Evolutionary conservation across 2,797 vertebrate genomes (phyloP), one percentile per base, ranked within the genome.

Genomic region (Rhadinocentrus ornatus): DNA sequence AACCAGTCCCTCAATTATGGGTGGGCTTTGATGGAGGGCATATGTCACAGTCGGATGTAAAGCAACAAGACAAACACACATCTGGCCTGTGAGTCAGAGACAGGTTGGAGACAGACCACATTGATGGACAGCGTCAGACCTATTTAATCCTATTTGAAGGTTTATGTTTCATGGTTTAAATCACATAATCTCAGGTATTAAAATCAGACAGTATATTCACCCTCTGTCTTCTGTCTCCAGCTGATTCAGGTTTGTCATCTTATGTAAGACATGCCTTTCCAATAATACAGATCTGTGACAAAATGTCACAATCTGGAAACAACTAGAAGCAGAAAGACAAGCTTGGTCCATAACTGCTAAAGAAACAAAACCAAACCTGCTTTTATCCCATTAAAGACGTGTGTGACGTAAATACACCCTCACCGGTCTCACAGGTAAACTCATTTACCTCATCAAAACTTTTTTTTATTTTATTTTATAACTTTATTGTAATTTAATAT

Each of bases 11-110:
- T 81, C 66, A 73, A 69, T 75, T 84, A 84, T 82, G 61, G 76
- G 82, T 66, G 71, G 32, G 48, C 66, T 74, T 39, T 74, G 80
- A 83, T 80, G 71, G 66, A 78, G 72, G 72, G n/a, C 69, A 62
- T 70, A 57, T 46, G 67, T 50, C 55, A 29, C 55, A 73, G 50
- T 13, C 8, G 2, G 39, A 71, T 66, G 63, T 54, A 64, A 48
- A 73, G 32, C 44, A 64, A 46, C 46, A 41, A 53, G 60, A 52
- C 34, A 71, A 7, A 67, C 54, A 69, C 66, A 61, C 15, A 58
- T 67, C 11, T 34, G 62, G 13, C 27, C 31, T 52, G 46, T 69
- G 69, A 75, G 57, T 78, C 62, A 5, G 46, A 74, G 52, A 66
- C 44, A 48, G 61, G 59, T 67, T 59, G 66, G 59, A 66, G 71